phyloP scores from a whole-genome alignment of 2,888 invertebrate genomes.

The Pristionchus mayeri region DNA sequence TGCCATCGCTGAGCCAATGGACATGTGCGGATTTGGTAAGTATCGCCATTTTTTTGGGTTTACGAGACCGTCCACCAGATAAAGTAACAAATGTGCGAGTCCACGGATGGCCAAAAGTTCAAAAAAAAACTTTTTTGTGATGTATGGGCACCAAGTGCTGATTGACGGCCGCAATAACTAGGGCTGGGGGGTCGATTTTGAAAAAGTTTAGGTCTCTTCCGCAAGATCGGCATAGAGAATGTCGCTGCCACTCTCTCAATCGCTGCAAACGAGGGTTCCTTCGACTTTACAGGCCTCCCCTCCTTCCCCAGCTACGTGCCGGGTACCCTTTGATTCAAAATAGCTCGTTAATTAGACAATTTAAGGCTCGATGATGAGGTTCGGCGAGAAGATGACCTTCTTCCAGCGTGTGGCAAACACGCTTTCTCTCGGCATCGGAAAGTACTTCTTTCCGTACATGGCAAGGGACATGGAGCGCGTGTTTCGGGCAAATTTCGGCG shows the following conservation, averaged over 20 bases:
- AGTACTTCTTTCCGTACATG: constrained; percentile 20
- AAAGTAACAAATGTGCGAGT: no score
- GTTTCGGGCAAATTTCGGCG: neutral
- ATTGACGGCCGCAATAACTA: no score
- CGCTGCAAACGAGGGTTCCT: constrained; percentile 15
- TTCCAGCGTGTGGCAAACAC: constrained; percentile 37
- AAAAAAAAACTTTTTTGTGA: no score
- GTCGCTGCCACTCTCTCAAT: constrained; percentile 20
- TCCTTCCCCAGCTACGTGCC: constrained; percentile 46
- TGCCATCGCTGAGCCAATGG: constrained; percentile 34
- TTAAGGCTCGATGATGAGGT: constrained; percentile 5
- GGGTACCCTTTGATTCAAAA: neutral
- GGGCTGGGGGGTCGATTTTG: no score
- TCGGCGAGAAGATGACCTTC: constrained; percentile 46
- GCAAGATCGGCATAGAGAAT: neutral
- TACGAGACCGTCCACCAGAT: no score
- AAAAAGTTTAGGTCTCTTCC: constrained; percentile 43
- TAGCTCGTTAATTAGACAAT: neutral
- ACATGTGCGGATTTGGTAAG: constrained; percentile 50
- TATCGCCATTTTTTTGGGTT: no score
- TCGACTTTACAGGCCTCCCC: constrained; percentile 35
- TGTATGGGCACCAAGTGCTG: neutral
- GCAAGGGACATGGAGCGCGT: neutral
- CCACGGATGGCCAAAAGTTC: no score
- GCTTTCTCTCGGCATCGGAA: constrained; percentile 25